These are phyloP conservation scores for Achatina immaculata DNA, from an alignment of 1,140 invertebrate genomes.

Conservation along the genomic window DNA sequence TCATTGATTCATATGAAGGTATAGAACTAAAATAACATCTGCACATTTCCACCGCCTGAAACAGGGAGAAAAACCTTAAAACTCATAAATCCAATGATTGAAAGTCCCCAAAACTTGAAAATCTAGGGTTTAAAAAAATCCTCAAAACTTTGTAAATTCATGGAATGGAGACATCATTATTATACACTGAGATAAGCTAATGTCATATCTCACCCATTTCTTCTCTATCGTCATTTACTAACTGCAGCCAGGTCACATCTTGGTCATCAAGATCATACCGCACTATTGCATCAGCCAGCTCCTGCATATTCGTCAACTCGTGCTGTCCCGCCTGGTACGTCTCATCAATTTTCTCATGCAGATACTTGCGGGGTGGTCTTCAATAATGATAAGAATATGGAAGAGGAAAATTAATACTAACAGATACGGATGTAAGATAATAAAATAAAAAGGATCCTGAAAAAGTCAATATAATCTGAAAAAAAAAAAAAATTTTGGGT, in stretches of 20 bases:
- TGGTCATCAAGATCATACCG: slow-evolving; percentile 95
- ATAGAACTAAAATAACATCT: no score
- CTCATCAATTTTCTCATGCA: slow-evolving; percentile 84
- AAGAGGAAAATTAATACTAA: no score
- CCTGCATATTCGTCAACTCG: slow-evolving; percentile 86
- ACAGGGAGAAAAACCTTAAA: no score
- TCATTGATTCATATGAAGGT: no score
- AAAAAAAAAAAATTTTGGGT: neutral
- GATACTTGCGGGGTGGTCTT: slow-evolving; percentile 82
- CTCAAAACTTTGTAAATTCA: no score
- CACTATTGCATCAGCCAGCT: slow-evolving; percentile 88
- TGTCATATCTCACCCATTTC: slow-evolving; percentile 73
- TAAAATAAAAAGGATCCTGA: neutral
- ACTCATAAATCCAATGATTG: no score
- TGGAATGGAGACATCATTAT: no score
- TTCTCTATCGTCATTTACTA: slow-evolving; percentile 88
- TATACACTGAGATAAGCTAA: no score
- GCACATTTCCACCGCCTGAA: no score
- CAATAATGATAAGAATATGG: neutral
- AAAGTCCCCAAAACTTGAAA: no score
- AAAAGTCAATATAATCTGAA: neutral
- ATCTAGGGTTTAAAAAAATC: no score
- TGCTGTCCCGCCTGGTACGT: slow-evolving; percentile 87
- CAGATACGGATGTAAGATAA: neutral
- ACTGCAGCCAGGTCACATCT: slow-evolving; percentile 91